A percentile compares a stretch with the other conserved stretches of the same genome.
Evolutionary conservation across 1,140 invertebrate genomes (phyloP).

Genomic region (Hylaeus anthracinus): DNA sequence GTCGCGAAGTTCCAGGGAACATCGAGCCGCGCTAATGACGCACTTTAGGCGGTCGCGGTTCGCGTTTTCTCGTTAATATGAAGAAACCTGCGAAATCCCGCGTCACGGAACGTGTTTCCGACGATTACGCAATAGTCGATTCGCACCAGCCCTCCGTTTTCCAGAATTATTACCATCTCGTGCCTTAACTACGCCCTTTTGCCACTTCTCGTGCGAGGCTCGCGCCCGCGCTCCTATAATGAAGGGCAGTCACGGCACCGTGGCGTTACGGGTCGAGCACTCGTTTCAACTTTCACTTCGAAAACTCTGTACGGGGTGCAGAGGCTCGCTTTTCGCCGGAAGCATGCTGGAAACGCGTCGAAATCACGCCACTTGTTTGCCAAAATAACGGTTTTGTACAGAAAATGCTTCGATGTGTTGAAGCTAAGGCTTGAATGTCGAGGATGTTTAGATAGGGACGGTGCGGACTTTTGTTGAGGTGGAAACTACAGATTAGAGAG

Average conservation of each 20-base stretch:
- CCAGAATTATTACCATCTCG: background rate
- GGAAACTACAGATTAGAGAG: too few species aligned
- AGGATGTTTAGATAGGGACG: background rate
- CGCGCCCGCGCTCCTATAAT: background rate
- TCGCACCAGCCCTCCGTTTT: background rate
- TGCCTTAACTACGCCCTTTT: constrained; percentile 12
- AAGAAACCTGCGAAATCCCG: constrained; percentile 9
- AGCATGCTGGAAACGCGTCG: background rate
- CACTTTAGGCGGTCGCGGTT: constrained; percentile 31
- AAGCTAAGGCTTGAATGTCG: too few species aligned
- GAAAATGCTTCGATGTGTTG: background rate
- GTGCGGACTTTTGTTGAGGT: background rate
- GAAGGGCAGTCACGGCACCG: background rate
- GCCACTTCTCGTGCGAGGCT: constrained; percentile 18
- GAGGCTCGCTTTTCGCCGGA: background rate
- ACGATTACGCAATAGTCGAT: constrained; percentile 29
- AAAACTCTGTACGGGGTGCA: background rate
- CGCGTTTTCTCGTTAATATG: constrained; percentile 28
- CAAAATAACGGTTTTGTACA: background rate
- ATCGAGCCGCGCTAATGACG: constrained; percentile 43
- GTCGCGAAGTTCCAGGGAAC: constrained; percentile 15
- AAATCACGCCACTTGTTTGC: background rate
- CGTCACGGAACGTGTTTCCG: constrained; percentile 13
- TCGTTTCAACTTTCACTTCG: constrained; percentile 16
- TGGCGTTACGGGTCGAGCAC: background rate